Evolutionary conservation across 2,113 vertebrate genomes (phyloP), one percentile per base, ranked within the genome.

Genomic region (Cyprinus carpio): DNA sequence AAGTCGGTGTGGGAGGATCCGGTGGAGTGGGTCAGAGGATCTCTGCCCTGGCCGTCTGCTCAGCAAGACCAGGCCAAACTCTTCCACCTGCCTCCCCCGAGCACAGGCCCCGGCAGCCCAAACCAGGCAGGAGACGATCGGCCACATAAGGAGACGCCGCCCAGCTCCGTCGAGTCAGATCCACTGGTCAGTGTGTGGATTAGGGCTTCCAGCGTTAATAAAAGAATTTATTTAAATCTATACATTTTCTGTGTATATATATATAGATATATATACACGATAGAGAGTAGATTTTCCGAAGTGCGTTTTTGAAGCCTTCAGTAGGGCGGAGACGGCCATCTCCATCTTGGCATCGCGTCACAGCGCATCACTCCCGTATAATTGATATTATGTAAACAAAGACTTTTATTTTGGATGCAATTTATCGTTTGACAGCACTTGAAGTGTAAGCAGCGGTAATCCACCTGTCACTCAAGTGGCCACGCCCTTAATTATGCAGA

Each of bases 1-100:
- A 99, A 98, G 92, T 96, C 97, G 0, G 97, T 96, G 15, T 99
- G 98, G 98, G 98, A 99, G 90, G 98, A 99, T 88, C 98, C 98
- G 0, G 97, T 99, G 84, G 97, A 99, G 92, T 99, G 98, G 98
- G 98, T 99, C 89, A 93, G 97, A 91, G 98, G 96, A 87, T 98
- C 97, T 13, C 94, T 99, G 54, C 98, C 98, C 83, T 99, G 98
- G 98, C 97, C 97, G 0, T 97, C 97, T 54, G 98, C 98, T 0
- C 97, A 99, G 85, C 97, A 99, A 90, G 98, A 99, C 93, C 97
- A 99, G 75, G 98, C 97, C 3, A 99, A 98, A 92, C 95, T 99
- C 15, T 97, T 97, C 91, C 98, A 99, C 88, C 93, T 99, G 87
- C 98, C 98, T 25, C 97, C 97, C 0, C 98, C 97, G 85, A 97